A percentile compares a stretch with the other conserved stretches of the same genome.
Evolutionary conservation across 2,797 vertebrate species (phyloP).

Genomic region (Lagorchestes hirsutus): DNA sequence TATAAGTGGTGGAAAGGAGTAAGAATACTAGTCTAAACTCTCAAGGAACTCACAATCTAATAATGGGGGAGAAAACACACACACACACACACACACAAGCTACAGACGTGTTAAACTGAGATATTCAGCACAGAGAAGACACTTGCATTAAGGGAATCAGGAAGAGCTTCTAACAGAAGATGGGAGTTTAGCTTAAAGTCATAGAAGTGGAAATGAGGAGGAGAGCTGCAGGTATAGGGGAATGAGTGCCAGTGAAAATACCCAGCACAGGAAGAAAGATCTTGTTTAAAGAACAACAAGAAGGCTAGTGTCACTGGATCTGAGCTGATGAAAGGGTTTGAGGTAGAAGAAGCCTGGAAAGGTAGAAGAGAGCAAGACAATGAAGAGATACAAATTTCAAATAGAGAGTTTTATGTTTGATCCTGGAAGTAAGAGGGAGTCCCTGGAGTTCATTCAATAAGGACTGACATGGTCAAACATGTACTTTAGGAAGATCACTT

Average conservation of each 20-base stretch:
- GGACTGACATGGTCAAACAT: too few species aligned
- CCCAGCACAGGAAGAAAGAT: too few species aligned
- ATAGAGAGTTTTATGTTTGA: not conserved
- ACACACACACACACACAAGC: not conserved
- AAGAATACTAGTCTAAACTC: not conserved
- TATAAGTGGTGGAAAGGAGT: not conserved
- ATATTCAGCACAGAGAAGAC: not conserved
- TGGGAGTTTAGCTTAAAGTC: not conserved
- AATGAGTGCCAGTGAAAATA: too few species aligned
- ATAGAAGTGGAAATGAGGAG: too few species aligned
- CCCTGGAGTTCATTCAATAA: too few species aligned
- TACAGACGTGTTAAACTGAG: not conserved
- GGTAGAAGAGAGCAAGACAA: not conserved
- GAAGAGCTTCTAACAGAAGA: not conserved
- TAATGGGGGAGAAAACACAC: not conserved
- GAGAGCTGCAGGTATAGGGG: too few species aligned
- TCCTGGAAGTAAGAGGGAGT: not conserved
- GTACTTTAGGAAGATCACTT: not conserved
- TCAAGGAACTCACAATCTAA: not conserved
- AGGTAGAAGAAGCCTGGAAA: too few species aligned
- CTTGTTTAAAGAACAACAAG: too few species aligned
- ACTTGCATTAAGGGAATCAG: not conserved
- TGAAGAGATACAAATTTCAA: not conserved
- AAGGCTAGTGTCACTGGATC: too few species aligned
- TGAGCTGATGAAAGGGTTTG: too few species aligned